phyloP scores from a whole-genome alignment of 2,113 vertebrate genomes.

The Recurvirostra avosetta region DNA sequence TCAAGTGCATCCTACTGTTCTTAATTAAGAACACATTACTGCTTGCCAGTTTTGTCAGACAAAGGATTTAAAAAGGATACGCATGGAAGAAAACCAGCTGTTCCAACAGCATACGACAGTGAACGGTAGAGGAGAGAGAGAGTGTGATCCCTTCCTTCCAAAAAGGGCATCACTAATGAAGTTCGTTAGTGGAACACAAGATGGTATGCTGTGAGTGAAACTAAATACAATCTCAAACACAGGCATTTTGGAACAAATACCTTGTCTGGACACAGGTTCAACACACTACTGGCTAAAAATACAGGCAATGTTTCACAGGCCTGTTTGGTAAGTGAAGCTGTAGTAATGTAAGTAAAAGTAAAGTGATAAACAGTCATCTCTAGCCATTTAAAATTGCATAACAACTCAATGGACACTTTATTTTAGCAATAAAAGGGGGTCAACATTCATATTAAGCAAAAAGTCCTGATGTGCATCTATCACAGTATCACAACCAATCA shows the following conservation, averaged over 20 bases:
- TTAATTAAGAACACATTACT: neutral
- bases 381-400: neutral
- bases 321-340: neutral
- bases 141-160: neutral
- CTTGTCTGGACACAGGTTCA: neutral
- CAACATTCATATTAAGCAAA: neutral
- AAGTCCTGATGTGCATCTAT: neutral
- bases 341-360: neutral
- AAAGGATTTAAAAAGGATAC: neutral
- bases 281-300: neutral
- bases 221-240: neutral
- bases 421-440: neutral
- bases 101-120: neutral
- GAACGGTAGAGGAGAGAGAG: neutral
- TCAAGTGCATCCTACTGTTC: neutral
- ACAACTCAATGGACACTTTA: neutral
- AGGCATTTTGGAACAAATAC: neutral
- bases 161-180: neutral
- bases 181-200: neutral
- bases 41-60: neutral
- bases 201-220: neutral
- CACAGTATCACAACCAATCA: neutral
- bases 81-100: neutral
- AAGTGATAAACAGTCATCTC: neutral
- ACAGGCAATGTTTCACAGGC: neutral